Conservation (phyloP, 2,888 invertebrate species). For the Pilophorus perplexus region DNA sequence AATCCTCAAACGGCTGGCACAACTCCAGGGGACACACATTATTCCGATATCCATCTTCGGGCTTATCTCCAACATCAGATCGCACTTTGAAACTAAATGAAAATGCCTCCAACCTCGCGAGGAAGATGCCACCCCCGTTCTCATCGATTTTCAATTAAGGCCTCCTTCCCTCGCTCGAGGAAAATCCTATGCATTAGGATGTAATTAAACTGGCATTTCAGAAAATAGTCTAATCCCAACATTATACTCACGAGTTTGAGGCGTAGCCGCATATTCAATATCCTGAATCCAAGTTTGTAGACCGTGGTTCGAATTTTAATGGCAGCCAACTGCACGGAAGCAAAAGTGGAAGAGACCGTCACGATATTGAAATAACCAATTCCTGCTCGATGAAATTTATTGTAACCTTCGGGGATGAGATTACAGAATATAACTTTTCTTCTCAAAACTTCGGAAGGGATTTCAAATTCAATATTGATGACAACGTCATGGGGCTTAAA, state of each 20-base stretch:
- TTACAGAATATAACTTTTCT: too few relatives aligned
- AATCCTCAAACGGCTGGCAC: too few relatives aligned
- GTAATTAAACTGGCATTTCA: conserved; percentile 46
- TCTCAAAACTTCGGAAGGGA: too few relatives aligned
- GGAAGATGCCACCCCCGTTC: background rate
- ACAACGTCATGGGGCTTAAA: too few relatives aligned
- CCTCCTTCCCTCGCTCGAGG: conserved; percentile 19
- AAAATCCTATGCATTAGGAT: conserved; percentile 44
- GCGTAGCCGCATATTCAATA: conserved; percentile 25
- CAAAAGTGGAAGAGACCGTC: too few relatives aligned
- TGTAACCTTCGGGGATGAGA: too few relatives aligned
- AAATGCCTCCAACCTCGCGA: conserved; percentile 32
- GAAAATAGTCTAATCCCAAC: conserved; percentile 42
- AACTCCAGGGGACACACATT: conserved; percentile 15
- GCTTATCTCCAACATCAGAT: conserved; percentile 42
- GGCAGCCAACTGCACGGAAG: too few relatives aligned
- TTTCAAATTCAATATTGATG: too few relatives aligned
- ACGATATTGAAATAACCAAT: too few relatives aligned
- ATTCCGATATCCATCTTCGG: conserved; percentile 42
- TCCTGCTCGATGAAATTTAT: too few relatives aligned
- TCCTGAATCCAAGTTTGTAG: conserved; percentile 17
- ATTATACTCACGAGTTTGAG: background rate
- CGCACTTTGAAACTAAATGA: conserved; percentile 45
- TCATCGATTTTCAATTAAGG: conserved; percentile 46
- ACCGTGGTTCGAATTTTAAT: too few relatives aligned